Percentiles rank a stretch among this genome's conserved stretches.
phyloP scores from a whole-genome alignment of 1,140 invertebrate species.

The Sinonovacula constricta region DNA sequence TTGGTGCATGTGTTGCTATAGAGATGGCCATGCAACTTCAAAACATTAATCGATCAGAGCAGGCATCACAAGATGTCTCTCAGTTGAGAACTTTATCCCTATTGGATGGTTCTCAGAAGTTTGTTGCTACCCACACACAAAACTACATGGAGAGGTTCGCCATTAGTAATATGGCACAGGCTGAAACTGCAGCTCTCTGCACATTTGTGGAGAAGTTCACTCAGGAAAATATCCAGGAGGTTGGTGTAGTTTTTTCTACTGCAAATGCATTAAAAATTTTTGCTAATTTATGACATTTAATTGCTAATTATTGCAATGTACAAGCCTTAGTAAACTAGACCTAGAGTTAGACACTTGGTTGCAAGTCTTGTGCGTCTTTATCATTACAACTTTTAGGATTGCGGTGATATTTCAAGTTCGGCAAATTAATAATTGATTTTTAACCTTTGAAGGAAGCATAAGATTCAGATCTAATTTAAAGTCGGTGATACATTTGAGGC shows the following conservation, averaged over 20 bases:
- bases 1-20: conserved; percentile 93
- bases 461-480: too few relatives aligned
- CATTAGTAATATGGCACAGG: conserved; percentile 62
- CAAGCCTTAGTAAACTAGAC: too few relatives aligned
- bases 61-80: conserved; percentile 81
- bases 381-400: too few relatives aligned
- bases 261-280: not conserved
- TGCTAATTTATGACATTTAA: too few relatives aligned
- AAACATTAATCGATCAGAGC: conserved; percentile 72
- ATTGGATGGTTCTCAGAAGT: conserved; percentile 95
- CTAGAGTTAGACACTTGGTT: too few relatives aligned
- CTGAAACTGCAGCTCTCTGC: conserved; percentile 86
- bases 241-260: not conserved
- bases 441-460: too few relatives aligned
- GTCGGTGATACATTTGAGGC: too few relatives aligned
- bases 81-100: conserved; percentile 79
- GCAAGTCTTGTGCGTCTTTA: too few relatives aligned
- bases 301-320: too few relatives aligned
- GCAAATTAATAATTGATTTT: too few relatives aligned
- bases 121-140: conserved; percentile 88
- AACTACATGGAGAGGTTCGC: conserved; percentile 62
- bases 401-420: too few relatives aligned
- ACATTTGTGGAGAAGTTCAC: conserved; percentile 91
- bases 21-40: conserved; percentile 95
- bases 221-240: conserved; percentile 73